Base-by-base conservation (phyloP, 37 sponge, comb jelly and placozoan genomes). In the Oopsacas minuta region DNA sequence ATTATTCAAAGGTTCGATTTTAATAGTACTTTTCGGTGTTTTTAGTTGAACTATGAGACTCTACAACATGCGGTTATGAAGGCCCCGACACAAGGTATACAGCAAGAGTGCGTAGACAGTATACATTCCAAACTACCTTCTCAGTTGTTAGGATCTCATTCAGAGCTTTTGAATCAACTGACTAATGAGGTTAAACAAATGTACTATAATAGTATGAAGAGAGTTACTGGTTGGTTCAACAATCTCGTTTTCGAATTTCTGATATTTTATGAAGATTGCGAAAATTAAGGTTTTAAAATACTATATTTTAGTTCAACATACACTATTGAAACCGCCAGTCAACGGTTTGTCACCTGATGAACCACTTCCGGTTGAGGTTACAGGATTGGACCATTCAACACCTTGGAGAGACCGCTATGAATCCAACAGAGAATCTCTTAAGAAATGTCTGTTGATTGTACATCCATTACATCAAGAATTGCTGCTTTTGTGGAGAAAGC, bases 311-410 rank as follows among this genome's bases (percentile, higher is more conserved):
- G 93, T 94, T 34, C 87, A 38, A 52, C 85, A 88, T 88, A 91
- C 90, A 0, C 83, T 94, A 12, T 82, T 90, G 52, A 92, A 92
- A 36, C 95, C 95, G 15, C 20, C 84, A 37, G 88, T 94, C 0
- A 84, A 85, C 39, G 92, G 92, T 15, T 51, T 92, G 0, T 52
- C 84, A 0, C 92, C 90, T 37, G 92, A 94, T 0, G 39, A 52
- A 0, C 87, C 87, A 0, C 84, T 94, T 17, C 83, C 52, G 35
- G 7, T 23, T 0, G 95, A 94, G 15, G 87, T 82, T 39, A 95
- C 93, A 38, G 95, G 95, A 5, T 85, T 94, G 52, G 98, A 97
- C 82, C 94, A 87, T 85, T 97, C 98, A 17, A 91, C 91, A 10
- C 89, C 93, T 0, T 97, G 98, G 98, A 53, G 89, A 52, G 87